Evolutionary conservation across 1,140 invertebrate species (phyloP).

Genomic region (Bombus polaris): DNA sequence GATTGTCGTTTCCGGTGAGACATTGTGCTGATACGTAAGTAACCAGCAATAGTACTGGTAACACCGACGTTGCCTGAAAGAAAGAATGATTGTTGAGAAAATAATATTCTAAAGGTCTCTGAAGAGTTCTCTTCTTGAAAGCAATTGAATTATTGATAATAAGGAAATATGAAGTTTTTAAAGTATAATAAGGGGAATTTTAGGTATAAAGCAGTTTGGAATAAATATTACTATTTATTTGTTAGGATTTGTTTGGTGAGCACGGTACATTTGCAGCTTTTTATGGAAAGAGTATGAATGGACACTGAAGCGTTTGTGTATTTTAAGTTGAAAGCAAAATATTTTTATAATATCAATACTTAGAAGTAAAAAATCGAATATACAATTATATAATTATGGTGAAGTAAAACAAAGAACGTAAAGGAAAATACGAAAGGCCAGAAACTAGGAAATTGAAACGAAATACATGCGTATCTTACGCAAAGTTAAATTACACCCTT

Average conservation of each 20-base stretch:
- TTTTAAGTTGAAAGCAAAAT: too few relatives aligned
- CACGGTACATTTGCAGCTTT: too few relatives aligned
- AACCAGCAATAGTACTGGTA: slow-evolving; percentile 49
- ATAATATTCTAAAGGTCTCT: too few relatives aligned
- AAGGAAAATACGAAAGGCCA: background rate
- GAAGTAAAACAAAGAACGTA: too few relatives aligned
- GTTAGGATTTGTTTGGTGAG: too few relatives aligned
- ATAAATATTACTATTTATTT: too few relatives aligned
- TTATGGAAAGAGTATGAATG: too few relatives aligned
- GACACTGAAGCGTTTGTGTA: too few relatives aligned
- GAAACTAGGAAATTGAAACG: too few relatives aligned
- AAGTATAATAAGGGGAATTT: background rate
- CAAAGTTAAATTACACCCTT: background rate
- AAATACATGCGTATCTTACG: background rate
- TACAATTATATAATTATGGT: too few relatives aligned
- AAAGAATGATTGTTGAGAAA: background rate
- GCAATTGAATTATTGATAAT: background rate
- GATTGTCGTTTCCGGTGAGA: slow-evolving; percentile 79
- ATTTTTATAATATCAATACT: too few relatives aligned
- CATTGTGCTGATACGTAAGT: slow-evolving; percentile 74
- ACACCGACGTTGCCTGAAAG: slow-evolving; percentile 54
- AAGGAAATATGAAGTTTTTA: background rate
- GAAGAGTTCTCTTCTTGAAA: background rate
- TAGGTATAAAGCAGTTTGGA: background rate
- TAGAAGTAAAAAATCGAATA: too few relatives aligned